Percentiles rank a stretch among this genome's conserved stretches.
Conservation (phyloP, 2,113 vertebrate genomes). For the Vidua macroura region DNA sequence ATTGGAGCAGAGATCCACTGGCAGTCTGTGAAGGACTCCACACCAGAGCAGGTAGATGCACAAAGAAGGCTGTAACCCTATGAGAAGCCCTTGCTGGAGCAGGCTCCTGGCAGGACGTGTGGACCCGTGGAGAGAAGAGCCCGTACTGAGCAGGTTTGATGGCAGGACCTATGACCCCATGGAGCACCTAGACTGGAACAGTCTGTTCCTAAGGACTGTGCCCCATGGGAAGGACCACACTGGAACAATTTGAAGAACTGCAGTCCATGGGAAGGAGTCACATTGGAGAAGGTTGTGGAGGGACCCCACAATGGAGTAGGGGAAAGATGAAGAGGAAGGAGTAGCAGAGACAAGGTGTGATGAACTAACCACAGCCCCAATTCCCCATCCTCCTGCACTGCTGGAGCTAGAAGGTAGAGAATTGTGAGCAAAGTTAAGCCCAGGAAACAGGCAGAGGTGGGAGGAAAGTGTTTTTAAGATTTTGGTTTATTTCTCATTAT, state of each 20-base stretch:
- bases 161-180: not conserved
- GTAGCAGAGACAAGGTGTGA: not conserved
- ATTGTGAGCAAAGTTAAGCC: not conserved
- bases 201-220: not conserved
- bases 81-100: not conserved
- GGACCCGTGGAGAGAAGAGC: not conserved
- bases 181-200: not conserved
- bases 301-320: not conserved
- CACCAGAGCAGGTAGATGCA: not conserved
- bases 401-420: not conserved
- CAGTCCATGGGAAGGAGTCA: not conserved
- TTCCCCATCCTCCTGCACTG: not conserved
- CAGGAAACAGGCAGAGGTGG: not conserved
- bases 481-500: not conserved
- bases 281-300: not conserved
- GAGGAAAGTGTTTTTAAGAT: not conserved
- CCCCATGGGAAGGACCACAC: rapidly evolving
- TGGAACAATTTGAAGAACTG: not conserved
- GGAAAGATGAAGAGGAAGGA: not conserved
- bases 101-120: not conserved
- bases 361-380: not conserved
- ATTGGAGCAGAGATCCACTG: not conserved
- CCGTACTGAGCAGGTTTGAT: not conserved
- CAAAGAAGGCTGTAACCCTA: not conserved
- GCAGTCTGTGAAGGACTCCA: not conserved